phyloP scores from a whole-genome alignment of 2,888 invertebrate genomes.

The Anarsia innoxiella region DNA sequence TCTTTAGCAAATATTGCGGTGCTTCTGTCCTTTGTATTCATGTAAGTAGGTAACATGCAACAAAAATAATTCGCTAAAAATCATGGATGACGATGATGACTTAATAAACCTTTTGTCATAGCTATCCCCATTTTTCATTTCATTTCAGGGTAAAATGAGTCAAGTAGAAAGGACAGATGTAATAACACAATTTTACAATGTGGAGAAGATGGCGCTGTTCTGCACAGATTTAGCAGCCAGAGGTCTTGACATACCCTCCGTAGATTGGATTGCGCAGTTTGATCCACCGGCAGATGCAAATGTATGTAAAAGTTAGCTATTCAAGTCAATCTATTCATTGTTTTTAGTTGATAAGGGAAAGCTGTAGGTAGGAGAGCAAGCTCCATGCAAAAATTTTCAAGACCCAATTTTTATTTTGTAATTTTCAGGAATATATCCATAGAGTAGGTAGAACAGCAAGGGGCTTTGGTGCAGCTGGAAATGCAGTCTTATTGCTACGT shows the following conservation, averaged over 20 bases:
- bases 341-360: too few relatives aligned
- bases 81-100: too few relatives aligned
- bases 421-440: slow-evolving; percentile 94
- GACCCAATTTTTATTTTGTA: too few relatives aligned
- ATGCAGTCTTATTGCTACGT: slow-evolving; percentile 91
- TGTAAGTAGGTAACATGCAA: too few relatives aligned
- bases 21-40: slow-evolving; percentile 94
- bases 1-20: slow-evolving; percentile 92
- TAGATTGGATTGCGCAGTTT: slow-evolving; percentile 99
- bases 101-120: too few relatives aligned
- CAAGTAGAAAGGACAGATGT: slow-evolving; percentile 96
- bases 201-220: slow-evolving; percentile 89
- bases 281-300: slow-evolving; percentile 99
- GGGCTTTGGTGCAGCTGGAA: slow-evolving; percentile 92
- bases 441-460: slow-evolving; percentile 98
- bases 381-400: slow-evolving; percentile 5
- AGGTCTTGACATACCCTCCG: slow-evolving; percentile 96
- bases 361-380: too few relatives aligned
- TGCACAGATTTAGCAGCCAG: slow-evolving; percentile 99
- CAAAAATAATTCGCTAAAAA: too few relatives aligned
- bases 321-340: too few relatives aligned
- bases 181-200: slow-evolving; percentile 96
- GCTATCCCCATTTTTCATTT: neutral
- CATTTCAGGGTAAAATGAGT: slow-evolving; percentile 95
- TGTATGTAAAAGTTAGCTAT: slow-evolving; percentile 71